These are phyloP conservation scores for Eurystomus glaucurus DNA, from an alignment of 2,797 vertebrate species.

Conservation along the genomic window DNA sequence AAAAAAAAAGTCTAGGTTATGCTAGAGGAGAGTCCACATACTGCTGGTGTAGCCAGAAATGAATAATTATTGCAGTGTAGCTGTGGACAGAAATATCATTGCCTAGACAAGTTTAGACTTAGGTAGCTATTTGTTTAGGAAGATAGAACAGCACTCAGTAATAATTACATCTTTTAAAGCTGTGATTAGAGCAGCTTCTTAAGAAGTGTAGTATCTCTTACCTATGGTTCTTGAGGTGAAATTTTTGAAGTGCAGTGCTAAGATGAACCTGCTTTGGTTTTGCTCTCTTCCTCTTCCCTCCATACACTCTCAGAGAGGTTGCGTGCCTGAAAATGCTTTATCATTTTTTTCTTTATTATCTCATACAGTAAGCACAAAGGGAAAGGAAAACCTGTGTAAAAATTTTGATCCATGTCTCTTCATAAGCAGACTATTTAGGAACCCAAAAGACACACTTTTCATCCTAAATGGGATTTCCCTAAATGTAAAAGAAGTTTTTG, in stretches of 20 bases:
- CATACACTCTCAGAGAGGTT: background rate
- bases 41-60: background rate
- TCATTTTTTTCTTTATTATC: background rate
- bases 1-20: background rate
- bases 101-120: background rate
- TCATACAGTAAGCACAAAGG: background rate
- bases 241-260: background rate
- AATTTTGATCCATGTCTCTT: background rate
- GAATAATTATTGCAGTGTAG: background rate
- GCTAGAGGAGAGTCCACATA: background rate
- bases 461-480: background rate
- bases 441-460: background rate
- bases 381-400: background rate
- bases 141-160: background rate
- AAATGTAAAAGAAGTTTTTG: background rate
- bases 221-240: rapidly evolving
- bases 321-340: rapidly evolving
- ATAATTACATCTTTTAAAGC: background rate
- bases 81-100: background rate
- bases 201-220: background rate
- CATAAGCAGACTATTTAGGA: background rate
- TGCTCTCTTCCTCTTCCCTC: background rate
- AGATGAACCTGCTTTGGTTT: background rate
- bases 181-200: background rate
- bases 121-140: background rate